A percentile compares a stretch with the other conserved stretches of the same genome.
Conservation (phyloP, 2,888 invertebrate species). For the Ophonus ardosiacus region DNA sequence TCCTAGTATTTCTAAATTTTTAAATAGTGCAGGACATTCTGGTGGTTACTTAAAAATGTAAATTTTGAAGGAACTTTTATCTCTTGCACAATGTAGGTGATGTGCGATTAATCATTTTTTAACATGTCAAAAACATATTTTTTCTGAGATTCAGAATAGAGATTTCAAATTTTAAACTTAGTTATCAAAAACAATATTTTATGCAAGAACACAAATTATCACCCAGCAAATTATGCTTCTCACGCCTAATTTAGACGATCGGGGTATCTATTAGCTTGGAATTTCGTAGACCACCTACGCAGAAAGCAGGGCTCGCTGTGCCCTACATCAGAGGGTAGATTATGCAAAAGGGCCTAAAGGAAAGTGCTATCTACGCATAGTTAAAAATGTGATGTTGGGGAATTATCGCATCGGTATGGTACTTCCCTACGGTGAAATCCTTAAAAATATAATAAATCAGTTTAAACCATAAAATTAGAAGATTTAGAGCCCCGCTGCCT, state of each 20-base stretch:
- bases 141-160: neutral
- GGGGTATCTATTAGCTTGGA: constrained; percentile 38
- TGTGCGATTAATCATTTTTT: too few relatives aligned
- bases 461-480: constrained; percentile 53
- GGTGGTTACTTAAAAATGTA: too few relatives aligned
- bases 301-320: constrained; percentile 23
- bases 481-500: constrained; percentile 42
- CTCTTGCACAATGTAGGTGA: too few relatives aligned
- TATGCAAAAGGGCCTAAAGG: constrained; percentile 55
- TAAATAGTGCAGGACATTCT: too few relatives aligned
- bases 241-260: constrained; percentile 16
- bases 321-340: constrained; percentile 33
- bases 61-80: too few relatives aligned
- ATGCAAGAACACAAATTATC: constrained; percentile 35
- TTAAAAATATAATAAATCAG: constrained; percentile 60
- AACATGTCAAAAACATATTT: neutral
- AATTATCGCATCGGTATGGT: constrained; percentile 46
- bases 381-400: constrained; percentile 48
- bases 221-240: constrained; percentile 13
- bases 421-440: constrained; percentile 49
- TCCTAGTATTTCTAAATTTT: too few relatives aligned
- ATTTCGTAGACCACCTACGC: constrained; percentile 60
- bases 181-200: constrained; percentile 2
- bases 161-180: constrained; percentile 17
- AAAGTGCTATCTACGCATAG: constrained; percentile 56